Conservation (phyloP, 2,113 vertebrate genomes). For the Phylloscopus trochilus region DNA sequence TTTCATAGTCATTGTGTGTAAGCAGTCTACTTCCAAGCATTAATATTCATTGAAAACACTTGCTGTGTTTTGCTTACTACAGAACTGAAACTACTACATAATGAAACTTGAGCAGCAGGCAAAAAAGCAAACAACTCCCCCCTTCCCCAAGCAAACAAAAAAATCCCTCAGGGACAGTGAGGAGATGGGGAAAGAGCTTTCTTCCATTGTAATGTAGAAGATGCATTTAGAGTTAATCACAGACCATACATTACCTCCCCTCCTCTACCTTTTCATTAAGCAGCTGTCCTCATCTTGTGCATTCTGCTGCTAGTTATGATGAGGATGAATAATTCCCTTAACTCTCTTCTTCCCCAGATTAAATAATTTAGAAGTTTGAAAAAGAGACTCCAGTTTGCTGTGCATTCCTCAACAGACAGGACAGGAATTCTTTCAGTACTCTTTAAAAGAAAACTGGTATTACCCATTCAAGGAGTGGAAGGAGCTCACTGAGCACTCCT, state of each 20-base stretch:
- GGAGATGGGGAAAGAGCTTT: background rate
- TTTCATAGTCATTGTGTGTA: background rate
- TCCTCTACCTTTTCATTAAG: conserved; percentile 57
- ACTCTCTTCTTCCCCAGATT: conserved; percentile 21
- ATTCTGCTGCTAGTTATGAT: conserved; percentile 23
- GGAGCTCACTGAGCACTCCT: background rate
- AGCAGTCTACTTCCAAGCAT: background rate
- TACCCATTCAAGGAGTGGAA: background rate
- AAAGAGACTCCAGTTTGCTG: background rate
- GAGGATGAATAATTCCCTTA: conserved; percentile 55
- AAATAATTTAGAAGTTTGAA: conserved; percentile 32
- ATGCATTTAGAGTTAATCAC: conserved; percentile 31
- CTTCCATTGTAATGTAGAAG: conserved; percentile 40
- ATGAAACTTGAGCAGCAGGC: conserved; percentile 28
- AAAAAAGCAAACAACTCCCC: conserved; percentile 28
- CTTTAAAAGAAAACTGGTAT: background rate
- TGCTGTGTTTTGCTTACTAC: conserved; percentile 8
- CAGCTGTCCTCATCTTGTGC: conserved; percentile 25
- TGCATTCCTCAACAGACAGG: background rate
- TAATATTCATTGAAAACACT: conserved; percentile 22
- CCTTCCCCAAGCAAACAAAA: background rate
- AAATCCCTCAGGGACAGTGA: background rate
- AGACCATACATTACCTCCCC: conserved; percentile 38
- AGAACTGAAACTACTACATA: conserved; percentile 22
- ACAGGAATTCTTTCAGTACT: background rate